Evolutionary conservation across 2,113 vertebrate genomes (phyloP).

Genomic region (Pampusana beccarii): DNA sequence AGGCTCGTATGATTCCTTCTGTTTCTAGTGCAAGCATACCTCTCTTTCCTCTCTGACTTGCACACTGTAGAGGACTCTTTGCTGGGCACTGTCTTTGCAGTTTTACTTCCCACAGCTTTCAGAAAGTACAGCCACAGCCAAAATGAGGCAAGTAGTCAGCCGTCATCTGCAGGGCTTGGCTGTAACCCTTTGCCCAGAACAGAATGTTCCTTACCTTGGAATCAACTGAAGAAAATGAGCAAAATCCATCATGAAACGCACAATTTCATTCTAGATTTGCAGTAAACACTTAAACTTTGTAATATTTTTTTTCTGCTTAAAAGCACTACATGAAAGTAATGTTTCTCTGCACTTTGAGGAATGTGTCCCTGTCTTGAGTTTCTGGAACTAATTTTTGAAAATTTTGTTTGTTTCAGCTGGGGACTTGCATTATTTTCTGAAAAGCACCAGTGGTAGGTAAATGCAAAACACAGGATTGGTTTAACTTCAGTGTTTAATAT

Average conservation of each 20-base stretch:
- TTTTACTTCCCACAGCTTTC: not conserved
- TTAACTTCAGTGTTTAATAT: not conserved
- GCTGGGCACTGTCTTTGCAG: not conserved
- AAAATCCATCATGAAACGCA: not conserved
- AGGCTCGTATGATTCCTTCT: not conserved
- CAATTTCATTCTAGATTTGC: not conserved
- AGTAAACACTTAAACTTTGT: not conserved
- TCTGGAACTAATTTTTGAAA: not conserved
- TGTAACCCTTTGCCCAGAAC: not conserved
- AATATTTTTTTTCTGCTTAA: not conserved
- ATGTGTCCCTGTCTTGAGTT: not conserved
- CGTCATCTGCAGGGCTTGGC: not conserved
- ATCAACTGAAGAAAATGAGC: not conserved
- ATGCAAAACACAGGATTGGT: rapidly evolving
- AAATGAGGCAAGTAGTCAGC: not conserved
- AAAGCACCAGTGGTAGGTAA: slow-evolving; percentile 94
- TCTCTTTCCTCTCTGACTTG: not conserved
- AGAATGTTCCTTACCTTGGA: not conserved
- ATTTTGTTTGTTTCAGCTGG: slow-evolving; percentile 80
- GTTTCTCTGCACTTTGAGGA: not conserved
- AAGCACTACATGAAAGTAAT: not conserved
- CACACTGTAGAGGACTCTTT: not conserved
- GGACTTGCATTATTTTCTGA: slow-evolving; percentile 90
- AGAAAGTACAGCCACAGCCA: not conserved
- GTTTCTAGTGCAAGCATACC: not conserved